Evolutionary conservation across 2,113 vertebrate genomes (phyloP), one percentile per base, ranked within the genome.

Genomic region (Sinocyclocheilus anophthalmus): DNA sequence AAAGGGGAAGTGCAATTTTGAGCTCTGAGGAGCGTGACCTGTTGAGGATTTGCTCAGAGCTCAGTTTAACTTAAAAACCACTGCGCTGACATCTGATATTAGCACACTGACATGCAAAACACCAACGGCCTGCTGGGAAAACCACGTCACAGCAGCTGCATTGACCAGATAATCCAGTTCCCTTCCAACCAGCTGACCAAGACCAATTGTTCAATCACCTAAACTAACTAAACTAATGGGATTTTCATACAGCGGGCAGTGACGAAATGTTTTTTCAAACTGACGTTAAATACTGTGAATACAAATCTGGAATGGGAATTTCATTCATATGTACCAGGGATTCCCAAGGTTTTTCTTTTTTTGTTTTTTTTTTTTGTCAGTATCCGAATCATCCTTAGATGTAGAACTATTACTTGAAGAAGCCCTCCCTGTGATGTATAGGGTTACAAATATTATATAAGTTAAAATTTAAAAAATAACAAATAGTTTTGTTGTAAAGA

Each of bases 1-100:
- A 59, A 59, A 59, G 55, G 55, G 61, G 45, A 82, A 72, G 61
- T 45, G n/a, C n/a, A 16, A 30, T 76, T 30, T 20, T 53, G 48
- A 53, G 45, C 24, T 55, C 48, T 33, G 59, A 57, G 33, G 76
- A 79, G 77, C 22, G 5, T 42, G 77, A 80, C 77, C 55, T 42
- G 12, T 3, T 22, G 48, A 59, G 11, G 76, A 78, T 37, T 78
- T 53, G 16, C 53, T 78, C 30, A 39, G 59, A 78, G 53, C 30
- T 78, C 76, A 78, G 22, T 37, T 78, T 22, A 57, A 78, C 26
- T 26, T 78, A 22, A 78, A 57, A 78, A 78, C 26, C 48, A 30
- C 75, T 18, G 16, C 24, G 6, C 69, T 72, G 69, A 72, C 33
- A 39, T 39, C 69, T 72, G 69, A 72, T 72, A 72, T 72, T 72